Base-by-base conservation (phyloP, 2,888 invertebrate species). In the Sphaeridia pumilis region DNA sequence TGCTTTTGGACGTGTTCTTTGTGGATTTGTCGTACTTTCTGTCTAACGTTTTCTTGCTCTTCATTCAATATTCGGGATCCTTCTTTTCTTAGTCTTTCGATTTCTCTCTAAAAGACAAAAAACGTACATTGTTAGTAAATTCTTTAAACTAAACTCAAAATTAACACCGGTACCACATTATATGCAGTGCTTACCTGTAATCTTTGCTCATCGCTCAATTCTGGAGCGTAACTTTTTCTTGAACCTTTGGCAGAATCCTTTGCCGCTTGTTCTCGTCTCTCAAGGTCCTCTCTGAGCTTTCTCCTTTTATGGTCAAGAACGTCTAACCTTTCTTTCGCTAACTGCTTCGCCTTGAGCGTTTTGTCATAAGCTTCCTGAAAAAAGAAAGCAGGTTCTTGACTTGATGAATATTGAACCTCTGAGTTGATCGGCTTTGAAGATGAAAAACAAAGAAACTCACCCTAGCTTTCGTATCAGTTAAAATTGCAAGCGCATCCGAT, bases 281-380 rank as follows among this genome's bases (percentile, higher is more conserved):
- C 93, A 57, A 94, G 75, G 66, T 94, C 89, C 67, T 88, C 86
- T 73, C 89, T 92, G 0, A 94, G 73, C 71, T 92, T 94, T 67
- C 83, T 83, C 49, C 93, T 74, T 69, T 87, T 90, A 54, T 82
- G 80, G 69, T 93, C 90, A 65, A 90, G 74, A 70, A 84, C 80
- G 70, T 75, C 77, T 60, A 82, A 80, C 46, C 94, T 72, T 50
- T 85, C 66, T 67, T 83, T 84, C 0, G 88, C 84, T 49, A 87
- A 87, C 67, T 83, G 81, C 70, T 82, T 86, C 0, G 87, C 90
- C 72, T 80, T 83, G 7, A 87, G 69, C 36, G 90, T 82, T 73
- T 82, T 85, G 68, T 95, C 93, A 71, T 94, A 95, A 0, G 90
- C 90, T 49, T 78, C 76, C 77, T 77, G 63, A 28, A 59, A 61